Conservation (phyloP, 1,140 invertebrate species). For the Drosophila athabasca region DNA sequence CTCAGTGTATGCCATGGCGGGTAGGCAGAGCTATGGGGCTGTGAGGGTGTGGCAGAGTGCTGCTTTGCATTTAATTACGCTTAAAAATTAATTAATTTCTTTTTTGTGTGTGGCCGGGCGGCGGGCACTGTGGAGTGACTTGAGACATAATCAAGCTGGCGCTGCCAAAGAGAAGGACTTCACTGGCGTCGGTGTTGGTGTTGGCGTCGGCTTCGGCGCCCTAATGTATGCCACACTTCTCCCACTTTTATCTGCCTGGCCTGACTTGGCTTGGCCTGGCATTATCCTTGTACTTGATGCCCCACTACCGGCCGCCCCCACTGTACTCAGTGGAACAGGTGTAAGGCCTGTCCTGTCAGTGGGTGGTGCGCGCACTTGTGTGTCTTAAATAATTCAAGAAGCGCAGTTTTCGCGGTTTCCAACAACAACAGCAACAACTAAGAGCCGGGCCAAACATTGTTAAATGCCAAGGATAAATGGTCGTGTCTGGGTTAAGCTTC, state of each 20-base stretch:
- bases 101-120: slow-evolving; percentile 58
- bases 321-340: neutral
- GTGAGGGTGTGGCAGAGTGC: slow-evolving; percentile 39
- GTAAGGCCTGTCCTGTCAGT: neutral
- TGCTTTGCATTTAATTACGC: slow-evolving; percentile 82
- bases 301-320: neutral
- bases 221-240: slow-evolving; percentile 72
- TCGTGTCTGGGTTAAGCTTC: slow-evolving; percentile 38
- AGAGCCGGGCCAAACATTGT: slow-evolving; percentile 48
- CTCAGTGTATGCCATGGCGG: slow-evolving; percentile 16
- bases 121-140: slow-evolving; percentile 60
- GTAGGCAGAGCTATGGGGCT: neutral
- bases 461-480: slow-evolving; percentile 76
- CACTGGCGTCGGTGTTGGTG: slow-evolving; percentile 20
- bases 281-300: slow-evolving; percentile 57
- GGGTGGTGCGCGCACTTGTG: slow-evolving; percentile 66
- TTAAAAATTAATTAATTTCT: slow-evolving; percentile 82
- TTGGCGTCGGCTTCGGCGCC: slow-evolving; percentile 35
- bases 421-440: slow-evolving; percentile 34
- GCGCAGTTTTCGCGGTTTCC: slow-evolving; percentile 54
- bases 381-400: slow-evolving; percentile 78
- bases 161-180: slow-evolving; percentile 48
- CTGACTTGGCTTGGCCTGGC: slow-evolving; percentile 35
- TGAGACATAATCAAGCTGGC: slow-evolving; percentile 77
- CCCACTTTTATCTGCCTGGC: slow-evolving; percentile 67